Base-by-base conservation (phyloP, 2,113 vertebrate species). In the Micromys minutus region DNA sequence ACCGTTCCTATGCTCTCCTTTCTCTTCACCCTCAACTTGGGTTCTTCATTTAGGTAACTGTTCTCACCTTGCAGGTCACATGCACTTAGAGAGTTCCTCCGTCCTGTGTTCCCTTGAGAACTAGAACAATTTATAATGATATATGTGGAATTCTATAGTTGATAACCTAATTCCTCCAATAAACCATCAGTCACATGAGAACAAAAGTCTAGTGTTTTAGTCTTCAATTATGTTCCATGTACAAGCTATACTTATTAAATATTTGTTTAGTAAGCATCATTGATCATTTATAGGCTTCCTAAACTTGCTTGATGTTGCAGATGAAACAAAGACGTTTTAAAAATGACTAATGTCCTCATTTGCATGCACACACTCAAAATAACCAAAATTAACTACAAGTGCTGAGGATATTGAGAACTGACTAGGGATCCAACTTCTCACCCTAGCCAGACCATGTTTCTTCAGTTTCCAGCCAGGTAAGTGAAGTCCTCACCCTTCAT, bases 291-390 rank as follows among this genome's bases (percentile, higher is more conserved):
- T 9, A 87, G 15, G 59, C 39, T 94, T 63, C 87, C 84, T 77
- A 84, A 97, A 96, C 45, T 52, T 95, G 57, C 69, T 96, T 87
- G 63, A n/a, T 94, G 74, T 59, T 80, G 52, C 31, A 96, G 84
- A 96, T 87, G 88, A 95, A 45, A 71, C 79, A 96, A 79, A 92
- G 36, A 92, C 80, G 45, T 52, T 57, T 69, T 39, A 17, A 24
- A 80, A 96, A 36, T 75, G 26, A 45, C 76, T 29, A 1, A 90
- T 67, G 3, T 52, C n/a, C 10, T 80, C 39, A 50, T 26, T 50
- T 55, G n/a, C 15, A 69, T 45, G 9, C 39, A 77, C 36, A 34
- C 21, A 42, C 29, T 61, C n/a, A 45, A 59, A 26, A 13, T 65
- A 42, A 42, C 76, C 76, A 95, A 93, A 77, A 45, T 16, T 45